These are phyloP conservation scores for Lycodopsis pacificus DNA, from an alignment of 2,797 vertebrate genomes.

Conservation along the genomic window DNA sequence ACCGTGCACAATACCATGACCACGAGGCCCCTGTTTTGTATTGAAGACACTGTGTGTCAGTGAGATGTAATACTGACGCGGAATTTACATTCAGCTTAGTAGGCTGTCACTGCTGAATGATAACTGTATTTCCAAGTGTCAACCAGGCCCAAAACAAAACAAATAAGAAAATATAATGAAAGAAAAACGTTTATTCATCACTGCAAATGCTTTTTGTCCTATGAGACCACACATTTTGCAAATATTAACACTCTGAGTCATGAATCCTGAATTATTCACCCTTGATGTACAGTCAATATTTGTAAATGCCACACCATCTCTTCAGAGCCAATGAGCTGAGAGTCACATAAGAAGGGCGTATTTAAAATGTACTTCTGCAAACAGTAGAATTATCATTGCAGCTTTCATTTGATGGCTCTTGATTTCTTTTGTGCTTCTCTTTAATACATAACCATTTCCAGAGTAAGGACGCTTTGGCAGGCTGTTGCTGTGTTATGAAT, in stretches of 20 bases:
- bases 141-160: neutral
- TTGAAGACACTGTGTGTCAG: neutral
- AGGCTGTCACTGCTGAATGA: neutral
- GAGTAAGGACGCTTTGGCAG: neutral
- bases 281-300: constrained; percentile 51
- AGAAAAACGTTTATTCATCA: neutral
- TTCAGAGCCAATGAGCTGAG: constrained; percentile 13
- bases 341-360: neutral
- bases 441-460: neutral
- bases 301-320: constrained; percentile 13
- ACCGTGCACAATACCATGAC: neutral
- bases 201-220: neutral
- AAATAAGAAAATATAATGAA: neutral
- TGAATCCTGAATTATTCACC: neutral
- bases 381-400: neutral
- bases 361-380: constrained; percentile 6
- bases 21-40: neutral
- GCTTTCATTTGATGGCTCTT: neutral
- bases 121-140: neutral
- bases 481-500: neutral
- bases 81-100: neutral
- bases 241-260: constrained; percentile 52
- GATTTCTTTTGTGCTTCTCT: neutral
- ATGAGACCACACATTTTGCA: constrained; percentile 1
- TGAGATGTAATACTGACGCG: neutral